Evolutionary conservation across 1,140 invertebrate genomes (phyloP).

Genomic region (Sitodiplosis mosellana): DNA sequence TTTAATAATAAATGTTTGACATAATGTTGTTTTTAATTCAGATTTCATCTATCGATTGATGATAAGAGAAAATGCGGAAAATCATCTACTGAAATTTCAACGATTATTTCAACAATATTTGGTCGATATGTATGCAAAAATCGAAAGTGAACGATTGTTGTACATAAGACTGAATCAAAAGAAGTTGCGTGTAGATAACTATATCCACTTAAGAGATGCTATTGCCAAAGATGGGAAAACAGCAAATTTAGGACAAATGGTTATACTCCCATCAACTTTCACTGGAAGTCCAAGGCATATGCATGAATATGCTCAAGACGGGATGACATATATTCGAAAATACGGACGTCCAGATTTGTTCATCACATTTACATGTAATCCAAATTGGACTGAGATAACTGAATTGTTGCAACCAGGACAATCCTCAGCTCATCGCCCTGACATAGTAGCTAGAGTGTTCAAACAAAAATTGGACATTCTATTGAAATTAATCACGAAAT

Average conservation of each 20-base stretch:
- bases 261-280: slow-evolving; percentile 21
- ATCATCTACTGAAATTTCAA: slow-evolving; percentile 10
- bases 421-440: slow-evolving; percentile 17
- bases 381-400: slow-evolving; percentile 26
- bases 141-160: slow-evolving; percentile 27
- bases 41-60: no score
- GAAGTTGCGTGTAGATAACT: slow-evolving; percentile 27
- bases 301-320: slow-evolving; percentile 26
- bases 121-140: slow-evolving; percentile 30
- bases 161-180: slow-evolving; percentile 28
- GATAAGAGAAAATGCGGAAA: slow-evolving; percentile 7
- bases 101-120: slow-evolving; percentile 19
- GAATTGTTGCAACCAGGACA: slow-evolving; percentile 17
- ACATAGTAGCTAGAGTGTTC: slow-evolving; percentile 27
- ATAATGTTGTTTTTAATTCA: no score
- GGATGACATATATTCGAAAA: slow-evolving; percentile 21
- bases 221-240: slow-evolving; percentile 10
- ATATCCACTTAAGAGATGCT: slow-evolving; percentile 26
- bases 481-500: slow-evolving; percentile 24
- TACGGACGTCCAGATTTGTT: slow-evolving; percentile 25
- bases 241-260: slow-evolving; percentile 10
- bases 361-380: slow-evolving; percentile 30
- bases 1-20: no score
- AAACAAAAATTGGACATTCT: slow-evolving; percentile 27
- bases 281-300: slow-evolving; percentile 23